phyloP scores from a whole-genome alignment of 2,888 invertebrate species.

The Lepetodrilus schrolli region DNA sequence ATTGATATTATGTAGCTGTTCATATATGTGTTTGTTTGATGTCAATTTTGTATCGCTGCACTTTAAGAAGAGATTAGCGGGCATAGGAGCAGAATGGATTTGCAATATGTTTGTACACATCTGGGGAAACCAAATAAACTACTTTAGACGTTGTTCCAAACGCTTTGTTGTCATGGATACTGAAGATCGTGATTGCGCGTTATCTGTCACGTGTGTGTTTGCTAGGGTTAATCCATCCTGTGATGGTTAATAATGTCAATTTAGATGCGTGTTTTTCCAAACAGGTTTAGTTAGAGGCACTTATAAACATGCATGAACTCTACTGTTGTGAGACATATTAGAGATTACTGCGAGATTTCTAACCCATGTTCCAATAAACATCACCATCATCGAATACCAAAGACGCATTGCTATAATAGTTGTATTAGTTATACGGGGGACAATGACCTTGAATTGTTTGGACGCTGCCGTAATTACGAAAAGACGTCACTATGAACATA shows the following conservation, averaged over 20 bases:
- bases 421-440: too few species aligned
- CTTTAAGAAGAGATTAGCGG: constrained; percentile 8
- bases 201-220: constrained; percentile 1
- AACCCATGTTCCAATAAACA: too few species aligned
- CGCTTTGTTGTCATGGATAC: constrained; percentile 4
- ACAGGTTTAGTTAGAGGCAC: background rate
- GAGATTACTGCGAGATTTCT: too few species aligned
- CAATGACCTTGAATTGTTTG: too few species aligned
- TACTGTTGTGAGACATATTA: too few species aligned
- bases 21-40: constrained; percentile 7
- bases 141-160: background rate
- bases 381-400: too few species aligned
- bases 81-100: too few species aligned
- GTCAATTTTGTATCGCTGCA: background rate
- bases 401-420: too few species aligned
- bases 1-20: background rate
- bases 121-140: constrained; percentile 9
- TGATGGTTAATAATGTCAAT: constrained; percentile 32
- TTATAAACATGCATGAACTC: background rate
- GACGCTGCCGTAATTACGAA: too few species aligned
- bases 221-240: constrained; percentile 24
- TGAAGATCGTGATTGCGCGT: background rate
- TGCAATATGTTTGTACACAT: constrained; percentile 17
- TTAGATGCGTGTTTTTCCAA: constrained; percentile 12
- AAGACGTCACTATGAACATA: too few species aligned